Conservation (phyloP, 2,888 invertebrate genomes). For the Tenthredo mesomela region DNA sequence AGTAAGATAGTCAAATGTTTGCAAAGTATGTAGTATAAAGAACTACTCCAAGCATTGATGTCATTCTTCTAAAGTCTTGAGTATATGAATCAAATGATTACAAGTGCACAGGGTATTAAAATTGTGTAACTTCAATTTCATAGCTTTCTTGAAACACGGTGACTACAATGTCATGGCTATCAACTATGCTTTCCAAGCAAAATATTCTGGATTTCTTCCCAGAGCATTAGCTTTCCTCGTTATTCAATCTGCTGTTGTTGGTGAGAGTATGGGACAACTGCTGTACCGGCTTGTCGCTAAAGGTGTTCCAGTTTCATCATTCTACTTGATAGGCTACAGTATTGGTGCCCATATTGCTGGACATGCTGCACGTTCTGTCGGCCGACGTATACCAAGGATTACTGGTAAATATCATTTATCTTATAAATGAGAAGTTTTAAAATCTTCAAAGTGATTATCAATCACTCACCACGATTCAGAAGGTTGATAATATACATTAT, state of each 20-base stretch:
- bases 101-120: neutral
- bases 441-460: no score
- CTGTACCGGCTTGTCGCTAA: neutral
- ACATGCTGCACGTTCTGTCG: neutral
- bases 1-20: neutral
- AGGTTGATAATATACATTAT: neutral
- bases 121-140: neutral
- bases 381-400: neutral
- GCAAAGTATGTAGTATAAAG: neutral
- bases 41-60: neutral
- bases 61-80: neutral
- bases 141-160: conserved; percentile 22
- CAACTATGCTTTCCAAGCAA: neutral
- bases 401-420: neutral
- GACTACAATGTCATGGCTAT: conserved; percentile 19
- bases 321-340: conserved; percentile 25
- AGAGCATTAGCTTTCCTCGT: neutral
- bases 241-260: conserved; percentile 9
- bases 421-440: neutral
- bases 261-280: neutral
- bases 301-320: conserved; percentile 12
- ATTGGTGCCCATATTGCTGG: conserved; percentile 16
- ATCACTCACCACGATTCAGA: neutral
- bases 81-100: neutral
- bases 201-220: neutral